Conservation (phyloP, 2,113 vertebrate genomes). For the Hucho hucho region DNA sequence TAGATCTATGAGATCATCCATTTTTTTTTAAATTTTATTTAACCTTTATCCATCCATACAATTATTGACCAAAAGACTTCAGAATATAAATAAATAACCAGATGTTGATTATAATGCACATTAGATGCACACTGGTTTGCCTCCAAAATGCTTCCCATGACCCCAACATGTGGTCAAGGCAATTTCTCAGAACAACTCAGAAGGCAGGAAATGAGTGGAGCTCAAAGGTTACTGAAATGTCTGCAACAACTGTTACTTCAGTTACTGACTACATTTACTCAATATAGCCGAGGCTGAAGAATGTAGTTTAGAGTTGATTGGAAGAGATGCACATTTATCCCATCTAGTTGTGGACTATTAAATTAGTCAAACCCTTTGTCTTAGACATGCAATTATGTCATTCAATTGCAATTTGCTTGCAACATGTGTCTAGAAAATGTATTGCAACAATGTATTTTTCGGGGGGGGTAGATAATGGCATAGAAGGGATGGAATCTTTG, state of each 20-base stretch:
- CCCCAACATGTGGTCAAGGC: slow-evolving; percentile 69
- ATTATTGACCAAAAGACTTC: no score
- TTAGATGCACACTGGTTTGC: slow-evolving; percentile 50
- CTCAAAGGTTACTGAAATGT: slow-evolving; percentile 67
- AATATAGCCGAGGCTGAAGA: not conserved
- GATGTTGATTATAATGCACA: slow-evolving; percentile 21
- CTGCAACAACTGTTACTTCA: slow-evolving; percentile 55
- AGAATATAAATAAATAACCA: not conserved
- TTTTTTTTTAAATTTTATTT: no score
- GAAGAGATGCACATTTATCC: slow-evolving; percentile 14
- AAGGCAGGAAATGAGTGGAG: slow-evolving; percentile 75
- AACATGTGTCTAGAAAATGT: slow-evolving; percentile 14
- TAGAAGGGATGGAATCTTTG: not conserved
- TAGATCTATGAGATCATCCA: no score
- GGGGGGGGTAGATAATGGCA: not conserved
- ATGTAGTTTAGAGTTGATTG: slow-evolving; percentile 24
- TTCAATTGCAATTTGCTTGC: slow-evolving; percentile 18
- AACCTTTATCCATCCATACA: no score
- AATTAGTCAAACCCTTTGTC: slow-evolving; percentile 16
- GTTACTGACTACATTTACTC: slow-evolving; percentile 36
- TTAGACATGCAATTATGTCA: slow-evolving; percentile 16
- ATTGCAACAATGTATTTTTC: not conserved
- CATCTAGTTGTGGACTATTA: not conserved
- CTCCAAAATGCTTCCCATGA: slow-evolving; percentile 72
- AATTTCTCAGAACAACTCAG: slow-evolving; percentile 64